Conservation (phyloP, 2,113 vertebrate genomes). For the Pygoscelis antarcticus region DNA sequence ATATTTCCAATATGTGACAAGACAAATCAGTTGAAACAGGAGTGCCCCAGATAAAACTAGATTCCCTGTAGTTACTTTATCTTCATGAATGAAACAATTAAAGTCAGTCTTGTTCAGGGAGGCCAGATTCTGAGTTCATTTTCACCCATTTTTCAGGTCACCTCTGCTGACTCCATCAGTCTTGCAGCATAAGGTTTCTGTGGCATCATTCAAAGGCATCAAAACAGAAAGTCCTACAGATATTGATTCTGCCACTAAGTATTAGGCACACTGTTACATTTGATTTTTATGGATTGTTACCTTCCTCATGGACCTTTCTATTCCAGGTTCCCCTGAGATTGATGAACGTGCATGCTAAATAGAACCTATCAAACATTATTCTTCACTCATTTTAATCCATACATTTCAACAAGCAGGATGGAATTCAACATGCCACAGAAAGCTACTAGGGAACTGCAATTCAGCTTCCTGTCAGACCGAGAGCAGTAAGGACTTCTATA, state of each 20-base stretch:
- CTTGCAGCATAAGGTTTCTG: not conserved
- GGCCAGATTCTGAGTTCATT: not conserved
- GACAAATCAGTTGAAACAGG: not conserved
- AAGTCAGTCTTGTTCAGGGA: not conserved
- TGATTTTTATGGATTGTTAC: conserved; percentile 42
- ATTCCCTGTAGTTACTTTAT: not conserved
- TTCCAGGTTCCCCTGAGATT: not conserved
- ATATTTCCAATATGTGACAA: not conserved
- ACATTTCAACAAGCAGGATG: not conserved
- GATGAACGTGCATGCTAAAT: not conserved
- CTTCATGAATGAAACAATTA: not conserved
- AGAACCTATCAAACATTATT: not conserved
- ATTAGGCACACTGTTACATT: not conserved
- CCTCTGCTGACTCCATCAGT: not conserved
- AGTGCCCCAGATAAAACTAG: not conserved
- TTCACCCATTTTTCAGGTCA: not conserved
- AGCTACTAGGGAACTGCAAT: not conserved
- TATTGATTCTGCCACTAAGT: conserved; percentile 40
- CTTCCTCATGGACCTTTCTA: conserved; percentile 7
- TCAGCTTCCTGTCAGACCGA: not conserved
- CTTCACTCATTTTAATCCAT: not conserved
- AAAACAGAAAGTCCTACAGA: conserved; percentile 43
- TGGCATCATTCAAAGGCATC: conserved; percentile 15
- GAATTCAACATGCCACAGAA: not conserved
- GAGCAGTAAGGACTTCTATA: not conserved